Evolutionary conservation across 2,113 vertebrate genomes (phyloP).

Genomic region (Cryptotis parvus): DNA sequence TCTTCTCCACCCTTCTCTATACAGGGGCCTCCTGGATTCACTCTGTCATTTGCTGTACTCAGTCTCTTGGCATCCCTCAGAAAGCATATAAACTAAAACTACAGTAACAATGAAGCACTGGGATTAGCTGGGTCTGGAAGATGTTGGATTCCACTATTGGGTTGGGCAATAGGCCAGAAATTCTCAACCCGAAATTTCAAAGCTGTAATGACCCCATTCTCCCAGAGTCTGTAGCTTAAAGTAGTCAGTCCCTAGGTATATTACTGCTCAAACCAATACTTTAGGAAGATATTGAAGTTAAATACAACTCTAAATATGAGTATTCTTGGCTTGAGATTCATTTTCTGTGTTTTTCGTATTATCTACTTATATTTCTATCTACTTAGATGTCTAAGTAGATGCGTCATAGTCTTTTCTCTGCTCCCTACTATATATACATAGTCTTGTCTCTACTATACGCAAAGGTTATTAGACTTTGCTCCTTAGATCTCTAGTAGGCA

Average conservation of each 20-base stretch:
- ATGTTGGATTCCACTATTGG: not conserved
- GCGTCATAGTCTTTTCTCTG: no score
- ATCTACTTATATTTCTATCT: not conserved
- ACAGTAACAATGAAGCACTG: not conserved
- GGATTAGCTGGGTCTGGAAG: not conserved
- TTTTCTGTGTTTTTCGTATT: not conserved
- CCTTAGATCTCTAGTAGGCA: not conserved
- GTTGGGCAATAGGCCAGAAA: not conserved
- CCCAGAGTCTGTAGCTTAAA: not conserved
- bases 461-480: not conserved
- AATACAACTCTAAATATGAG: slow-evolving; percentile 1
- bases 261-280: not conserved
- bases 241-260: not conserved
- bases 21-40: slow-evolving; percentile 32
- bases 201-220: not conserved
- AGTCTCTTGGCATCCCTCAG: slow-evolving; percentile 35
- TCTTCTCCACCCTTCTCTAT: slow-evolving; percentile 67
- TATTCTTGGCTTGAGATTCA: not conserved
- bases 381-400: no score
- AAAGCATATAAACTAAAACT: slow-evolving; percentile 40
- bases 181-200: not conserved
- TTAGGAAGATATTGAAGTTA: not conserved
- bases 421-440: no score
- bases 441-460: no score
- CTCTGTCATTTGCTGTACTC: slow-evolving; percentile 43